These are phyloP conservation scores for Eupithecia exiguata DNA, from an alignment of 2,888 invertebrate genomes.

Conservation along the genomic window DNA sequence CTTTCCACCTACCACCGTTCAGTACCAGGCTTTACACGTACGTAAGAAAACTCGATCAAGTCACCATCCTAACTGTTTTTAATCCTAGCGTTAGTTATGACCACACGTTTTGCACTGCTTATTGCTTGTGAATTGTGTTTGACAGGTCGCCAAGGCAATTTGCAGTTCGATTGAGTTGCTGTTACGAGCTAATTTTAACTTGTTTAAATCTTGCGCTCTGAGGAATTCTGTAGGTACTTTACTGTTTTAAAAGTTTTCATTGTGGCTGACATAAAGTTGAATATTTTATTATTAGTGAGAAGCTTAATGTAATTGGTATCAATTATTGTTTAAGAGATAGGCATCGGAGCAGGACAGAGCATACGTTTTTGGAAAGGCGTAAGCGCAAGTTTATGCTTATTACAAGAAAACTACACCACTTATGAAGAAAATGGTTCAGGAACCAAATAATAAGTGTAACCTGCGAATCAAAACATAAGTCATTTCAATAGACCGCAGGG, in stretches of 20 bases:
- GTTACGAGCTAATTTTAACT: slow-evolving; percentile 10
- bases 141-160: slow-evolving; percentile 6
- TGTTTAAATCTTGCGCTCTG: background rate
- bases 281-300: background rate
- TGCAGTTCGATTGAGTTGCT: slow-evolving; percentile 5
- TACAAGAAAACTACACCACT: too few species aligned
- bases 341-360: too few species aligned
- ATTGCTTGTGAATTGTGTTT: slow-evolving; percentile 3
- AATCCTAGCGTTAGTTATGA: background rate
- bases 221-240: background rate
- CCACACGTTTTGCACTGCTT: slow-evolving; percentile 16
- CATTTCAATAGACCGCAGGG: too few species aligned
- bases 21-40: too few species aligned
- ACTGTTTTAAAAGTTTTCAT: background rate
- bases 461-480: too few species aligned
- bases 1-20: too few species aligned
- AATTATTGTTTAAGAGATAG: too few species aligned
- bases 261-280: background rate
- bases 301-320: too few species aligned
- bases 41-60: background rate
- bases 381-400: too few species aligned
- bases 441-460: too few species aligned
- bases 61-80: background rate
- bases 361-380: too few species aligned
- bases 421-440: too few species aligned